These are phyloP conservation scores for Lepidostoma basale DNA, from an alignment of 1,140 invertebrate genomes.

Conservation along the genomic window DNA sequence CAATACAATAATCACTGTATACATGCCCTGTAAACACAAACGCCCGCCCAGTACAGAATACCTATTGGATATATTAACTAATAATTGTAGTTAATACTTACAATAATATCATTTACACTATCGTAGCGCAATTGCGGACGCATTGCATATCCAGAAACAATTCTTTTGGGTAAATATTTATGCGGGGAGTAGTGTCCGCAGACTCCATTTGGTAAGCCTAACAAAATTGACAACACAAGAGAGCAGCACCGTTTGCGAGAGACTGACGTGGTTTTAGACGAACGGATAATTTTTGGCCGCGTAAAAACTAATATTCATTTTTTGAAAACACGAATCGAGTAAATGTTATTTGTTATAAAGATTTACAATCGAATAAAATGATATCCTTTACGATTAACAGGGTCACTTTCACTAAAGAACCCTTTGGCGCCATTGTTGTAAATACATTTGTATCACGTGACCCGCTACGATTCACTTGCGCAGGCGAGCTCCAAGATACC, in stretches of 20 bases:
- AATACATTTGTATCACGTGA: conserved; percentile 61
- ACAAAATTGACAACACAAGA: conserved; percentile 74
- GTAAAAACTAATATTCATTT: not conserved
- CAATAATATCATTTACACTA: conserved; percentile 30
- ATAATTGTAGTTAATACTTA: conserved; percentile 48
- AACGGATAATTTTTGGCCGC: conserved; percentile 20
- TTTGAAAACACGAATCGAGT: not conserved
- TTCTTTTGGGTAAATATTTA: conserved; percentile 51
- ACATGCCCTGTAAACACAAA: conserved; percentile 34
- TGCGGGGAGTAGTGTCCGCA: conserved; percentile 56
- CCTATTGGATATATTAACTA: conserved; percentile 7
- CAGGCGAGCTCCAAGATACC: conserved; percentile 46
- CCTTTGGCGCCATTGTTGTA: conserved; percentile 63
- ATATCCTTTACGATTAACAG: not conserved
- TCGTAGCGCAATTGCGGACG: not conserved
- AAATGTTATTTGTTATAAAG: not conserved
- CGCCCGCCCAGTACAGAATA: conserved; percentile 27
- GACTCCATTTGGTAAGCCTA: conserved; percentile 61
- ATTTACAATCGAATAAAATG: not conserved
- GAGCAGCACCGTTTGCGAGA: conserved; percentile 58
- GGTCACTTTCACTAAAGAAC: conserved; percentile 46
- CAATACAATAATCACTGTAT: conserved; percentile 41
- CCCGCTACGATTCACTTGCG: conserved; percentile 61
- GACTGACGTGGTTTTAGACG: conserved; percentile 37
- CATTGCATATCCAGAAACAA: conserved; percentile 48